Percentiles rank a stretch among this genome's conserved stretches.
Evolutionary conservation across 2,797 vertebrate genomes (phyloP).

Genomic region (Emydoidea blandingii): DNA sequence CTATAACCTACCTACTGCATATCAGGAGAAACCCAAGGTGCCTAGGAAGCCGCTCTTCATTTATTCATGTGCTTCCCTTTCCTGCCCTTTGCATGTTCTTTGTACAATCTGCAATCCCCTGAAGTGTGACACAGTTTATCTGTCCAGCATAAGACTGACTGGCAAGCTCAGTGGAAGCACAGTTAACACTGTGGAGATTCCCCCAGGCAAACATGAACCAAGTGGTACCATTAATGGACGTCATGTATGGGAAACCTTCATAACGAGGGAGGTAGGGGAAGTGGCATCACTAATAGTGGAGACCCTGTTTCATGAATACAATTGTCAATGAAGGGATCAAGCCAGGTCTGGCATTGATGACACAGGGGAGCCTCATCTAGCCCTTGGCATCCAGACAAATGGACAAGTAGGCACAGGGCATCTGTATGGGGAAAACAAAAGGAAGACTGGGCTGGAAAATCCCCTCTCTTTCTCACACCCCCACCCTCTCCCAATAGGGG

Average conservation of each 20-base stretch:
- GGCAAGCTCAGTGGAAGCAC: neutral
- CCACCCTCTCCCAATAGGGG: neutral
- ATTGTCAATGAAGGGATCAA: slow-evolving; percentile 15
- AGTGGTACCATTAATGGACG: neutral
- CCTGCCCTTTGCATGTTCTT: neutral
- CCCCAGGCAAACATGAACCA: slow-evolving; percentile 37
- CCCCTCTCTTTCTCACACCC: accelerated
- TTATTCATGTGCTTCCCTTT: slow-evolving; percentile 40
- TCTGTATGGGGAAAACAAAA: neutral
- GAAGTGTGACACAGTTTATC: slow-evolving; percentile 38
- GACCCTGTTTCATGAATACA: slow-evolving; percentile 36
- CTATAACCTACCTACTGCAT: neutral
- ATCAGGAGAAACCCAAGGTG: neutral
- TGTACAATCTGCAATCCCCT: slow-evolving; percentile 10
- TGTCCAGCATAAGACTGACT: slow-evolving; percentile 38
- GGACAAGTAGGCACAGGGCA: neutral
- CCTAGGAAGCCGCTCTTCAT: slow-evolving; percentile 4
- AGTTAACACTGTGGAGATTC: slow-evolving; percentile 27
- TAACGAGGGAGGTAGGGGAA: slow-evolving; percentile 4
- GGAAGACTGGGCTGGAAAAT: slow-evolving; percentile 8
- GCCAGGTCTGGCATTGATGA: neutral
- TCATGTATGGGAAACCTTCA: slow-evolving; percentile 26
- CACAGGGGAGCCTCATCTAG: neutral
- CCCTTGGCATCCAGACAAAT: slow-evolving; percentile 5
- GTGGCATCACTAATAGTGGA: slow-evolving; percentile 26